Evolutionary conservation across 2,797 vertebrate genomes (phyloP).

Genomic region (Anguilla anguilla): DNA sequence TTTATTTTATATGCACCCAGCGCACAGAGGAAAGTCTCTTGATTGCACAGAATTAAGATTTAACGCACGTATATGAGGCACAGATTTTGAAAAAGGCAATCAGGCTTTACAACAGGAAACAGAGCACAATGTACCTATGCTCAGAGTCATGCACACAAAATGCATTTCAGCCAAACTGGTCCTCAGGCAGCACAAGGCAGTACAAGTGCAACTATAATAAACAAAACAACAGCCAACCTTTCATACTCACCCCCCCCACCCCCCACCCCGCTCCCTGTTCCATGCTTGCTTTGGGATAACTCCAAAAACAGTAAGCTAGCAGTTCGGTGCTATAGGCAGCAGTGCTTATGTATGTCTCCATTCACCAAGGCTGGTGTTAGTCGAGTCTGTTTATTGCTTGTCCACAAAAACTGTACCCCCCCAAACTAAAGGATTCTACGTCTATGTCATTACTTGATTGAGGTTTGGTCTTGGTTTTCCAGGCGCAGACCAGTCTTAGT

Average conservation of each 20-base stretch:
- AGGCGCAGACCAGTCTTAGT: neutral
- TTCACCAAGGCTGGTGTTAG: neutral
- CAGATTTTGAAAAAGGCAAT: neutral
- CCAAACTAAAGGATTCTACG: neutral
- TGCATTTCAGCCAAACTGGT: neutral
- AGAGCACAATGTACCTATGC: neutral
- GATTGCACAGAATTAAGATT: neutral
- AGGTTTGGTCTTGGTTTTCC: neutral
- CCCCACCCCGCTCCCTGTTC: neutral
- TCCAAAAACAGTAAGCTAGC: neutral
- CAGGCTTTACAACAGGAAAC: neutral
- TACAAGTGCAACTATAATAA: neutral
- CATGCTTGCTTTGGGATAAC: neutral
- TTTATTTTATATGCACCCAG: neutral
- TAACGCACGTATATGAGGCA: neutral
- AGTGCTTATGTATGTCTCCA: neutral
- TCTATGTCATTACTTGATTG: neutral
- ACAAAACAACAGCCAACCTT: neutral
- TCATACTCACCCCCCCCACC: neutral
- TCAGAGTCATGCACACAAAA: neutral
- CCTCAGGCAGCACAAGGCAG: neutral
- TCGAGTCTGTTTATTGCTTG: neutral
- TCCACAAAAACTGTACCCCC: neutral
- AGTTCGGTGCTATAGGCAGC: neutral
- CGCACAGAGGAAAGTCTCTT: neutral